Conservation (phyloP, 2,888 invertebrate species). For the Eumacrocentrus americanus region DNA sequence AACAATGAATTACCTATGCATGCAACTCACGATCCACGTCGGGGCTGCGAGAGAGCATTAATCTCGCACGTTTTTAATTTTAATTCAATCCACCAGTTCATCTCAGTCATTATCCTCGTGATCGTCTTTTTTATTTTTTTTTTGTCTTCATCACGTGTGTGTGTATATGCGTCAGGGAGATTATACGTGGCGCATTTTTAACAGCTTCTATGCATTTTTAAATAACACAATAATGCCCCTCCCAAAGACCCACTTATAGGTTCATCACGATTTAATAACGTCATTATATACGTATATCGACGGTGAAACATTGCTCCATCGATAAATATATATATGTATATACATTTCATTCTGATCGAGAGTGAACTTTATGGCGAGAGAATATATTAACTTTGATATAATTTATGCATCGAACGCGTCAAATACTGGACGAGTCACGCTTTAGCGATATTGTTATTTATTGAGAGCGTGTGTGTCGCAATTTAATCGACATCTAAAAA, state of each 20-base stretch:
- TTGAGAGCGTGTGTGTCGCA: constrained; percentile 12
- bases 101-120: constrained; percentile 36
- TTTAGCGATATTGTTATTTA: constrained; percentile 20
- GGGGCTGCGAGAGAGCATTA: constrained; percentile 30
- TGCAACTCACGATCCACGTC: constrained; percentile 21
- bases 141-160: constrained; percentile 8
- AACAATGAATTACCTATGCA: constrained; percentile 39
- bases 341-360: constrained; percentile 20
- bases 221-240: constrained; percentile 13
- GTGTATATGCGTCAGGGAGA: not conserved
- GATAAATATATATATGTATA: constrained; percentile 15
- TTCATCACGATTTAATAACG: constrained; percentile 29
- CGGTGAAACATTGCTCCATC: no score
- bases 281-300: constrained; percentile 31
- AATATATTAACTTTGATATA: constrained; percentile 17
- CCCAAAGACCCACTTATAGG: constrained; percentile 26
- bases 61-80: constrained; percentile 37
- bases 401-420: constrained; percentile 21
- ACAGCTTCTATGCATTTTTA: constrained; percentile 31
- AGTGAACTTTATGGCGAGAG: constrained; percentile 10
- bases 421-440: constrained; percentile 11
- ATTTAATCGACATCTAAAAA: constrained; percentile 3
- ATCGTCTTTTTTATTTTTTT: constrained; percentile 14
- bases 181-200: constrained; percentile 19
- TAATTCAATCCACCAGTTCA: constrained; percentile 36